Percentiles rank a stretch among this genome's conserved stretches.
phyloP scores from a whole-genome alignment of 2,888 invertebrate genomes.

The Endotricha flammealis region DNA sequence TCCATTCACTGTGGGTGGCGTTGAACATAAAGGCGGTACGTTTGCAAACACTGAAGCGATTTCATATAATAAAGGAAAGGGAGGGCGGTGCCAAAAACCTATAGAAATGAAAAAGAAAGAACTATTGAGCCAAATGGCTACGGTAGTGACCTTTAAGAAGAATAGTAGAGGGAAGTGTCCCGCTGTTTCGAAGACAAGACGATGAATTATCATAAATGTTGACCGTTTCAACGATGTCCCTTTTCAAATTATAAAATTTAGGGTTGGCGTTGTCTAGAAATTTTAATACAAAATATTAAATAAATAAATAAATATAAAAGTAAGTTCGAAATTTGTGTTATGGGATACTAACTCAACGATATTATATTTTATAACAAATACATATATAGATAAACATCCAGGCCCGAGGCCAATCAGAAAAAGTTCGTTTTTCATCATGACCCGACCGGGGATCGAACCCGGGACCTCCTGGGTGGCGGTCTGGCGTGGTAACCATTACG shows the following conservation, averaged over 20 bases:
- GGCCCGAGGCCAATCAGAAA: too few species aligned
- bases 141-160: slow-evolving; percentile 62
- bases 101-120: slow-evolving; percentile 49
- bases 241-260: slow-evolving; percentile 27
- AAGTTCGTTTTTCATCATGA: too few species aligned
- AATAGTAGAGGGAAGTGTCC: slow-evolving; percentile 54
- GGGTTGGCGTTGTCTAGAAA: slow-evolving; percentile 39
- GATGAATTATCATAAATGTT: slow-evolving; percentile 55
- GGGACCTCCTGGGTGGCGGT: too few species aligned
- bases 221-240: slow-evolving; percentile 42
- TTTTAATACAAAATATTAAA: not conserved
- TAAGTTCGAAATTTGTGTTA: too few species aligned
- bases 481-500: too few species aligned
- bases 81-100: slow-evolving; percentile 44
- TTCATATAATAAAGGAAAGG: slow-evolving; percentile 46
- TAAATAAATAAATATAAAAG: not conserved
- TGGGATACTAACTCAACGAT: too few species aligned
- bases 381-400: too few species aligned
- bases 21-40: slow-evolving; percentile 53
- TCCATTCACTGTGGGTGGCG: slow-evolving; percentile 68
- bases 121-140: slow-evolving; percentile 44
- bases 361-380: too few species aligned
- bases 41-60: slow-evolving; percentile 60
- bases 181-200: slow-evolving; percentile 48
- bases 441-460: too few species aligned